Evolutionary conservation across 2,113 vertebrate species (phyloP), one percentile per base, ranked within the genome.

Genomic region (Leptobrachium leishanense): DNA sequence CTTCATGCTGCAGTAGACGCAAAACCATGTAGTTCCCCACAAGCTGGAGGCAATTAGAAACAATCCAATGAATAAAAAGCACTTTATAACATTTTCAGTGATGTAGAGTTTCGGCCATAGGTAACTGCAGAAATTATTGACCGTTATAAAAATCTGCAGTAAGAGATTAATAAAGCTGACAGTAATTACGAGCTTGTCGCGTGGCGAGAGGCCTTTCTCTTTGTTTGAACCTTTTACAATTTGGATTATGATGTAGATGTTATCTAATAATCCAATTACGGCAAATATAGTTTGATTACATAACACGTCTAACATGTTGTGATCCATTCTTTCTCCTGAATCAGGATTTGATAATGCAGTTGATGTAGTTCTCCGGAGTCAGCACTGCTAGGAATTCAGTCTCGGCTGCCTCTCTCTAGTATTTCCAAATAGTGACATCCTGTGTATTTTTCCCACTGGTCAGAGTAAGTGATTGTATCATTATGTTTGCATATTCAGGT

Each of bases 11-110:
- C 68, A 69, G n/a, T 69, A 69, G 43, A 69, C 43, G n/a, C 42
- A 69, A n/a, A 69, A 8, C 43, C 68, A 69, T 46, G 68, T 69
- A 46, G 68, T n/a, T 3, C 44, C 9, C 68, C 43, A 69, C n/a
- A 69, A 69, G 43, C 43, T 69, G 43, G 68, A 46, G 4, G 43
- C n/a, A 15, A n/a, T 15, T 20, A 69, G 12, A 20, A 46, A 8
- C 42, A 12, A 10, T 1, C 6, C 55, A 59, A 8, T 1, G 6
- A 10, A 8, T 4, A 59, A 15, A 12, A 59, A 59, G 10, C 3
- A 59, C 13, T 12, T 12, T 2, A 15, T 3, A 2, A 8, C 55
- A 59, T 12, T 4, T 11, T 1, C 1, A 12, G 13, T 13, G 3
- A 59, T 4, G 3, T 59, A 59, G 55, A 10, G 8, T 13, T 59